Base-by-base conservation (phyloP, 2,888 invertebrate species). In the Arctia plantaginis region DNA sequence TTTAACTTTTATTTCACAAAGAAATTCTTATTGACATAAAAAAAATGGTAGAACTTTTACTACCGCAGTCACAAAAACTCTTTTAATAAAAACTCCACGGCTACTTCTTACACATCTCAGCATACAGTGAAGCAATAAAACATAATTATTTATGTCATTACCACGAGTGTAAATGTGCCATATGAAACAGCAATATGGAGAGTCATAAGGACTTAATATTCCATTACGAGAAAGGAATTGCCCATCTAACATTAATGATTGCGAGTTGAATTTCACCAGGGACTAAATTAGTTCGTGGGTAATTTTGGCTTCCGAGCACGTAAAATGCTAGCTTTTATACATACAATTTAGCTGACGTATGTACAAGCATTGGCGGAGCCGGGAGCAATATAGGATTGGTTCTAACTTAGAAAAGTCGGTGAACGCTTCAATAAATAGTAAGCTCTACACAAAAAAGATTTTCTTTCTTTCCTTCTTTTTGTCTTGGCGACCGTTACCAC, bases 221-320 rank as follows among this genome's bases (percentile, higher is more conserved):
- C 65, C 35, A 39, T 65, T 23, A 66, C n/a, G 35, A n/a, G 13
- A 35, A 23, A 23, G 35, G 1, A 39, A 66, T 35, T 66, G 39
- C 39, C 65, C 65, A 23, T 66, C 65, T n/a, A 62, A 62, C 30
- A 30, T 62, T 62, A 62, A 62, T 65, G 39, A 15, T 66, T 66
- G n/a, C 39, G 35, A 66, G 39, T 66, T 35, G 23, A 39, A 66
- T 66, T n/a, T n/a, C n/a, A 66, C 23, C 13, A 35, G 39, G 65
- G 39, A n/a, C 62, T 62, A 66, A 33, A 39, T 66, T 66, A 35
- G n/a, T n/a, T 66, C 2, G 39, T 66, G 65, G 23, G 23, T 30
- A 62, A 62, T 62, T 62, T 62, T 62, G 62, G 30, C 30, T 62
- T 62, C 62, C 0, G 18, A 62, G 62, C 62, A 62, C 62, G 30